Percentiles rank a stretch among this genome's conserved stretches.
These are phyloP conservation scores for Himalopsyche phryganea DNA, from an alignment of 1,140 invertebrate genomes.

Conservation along the genomic window DNA sequence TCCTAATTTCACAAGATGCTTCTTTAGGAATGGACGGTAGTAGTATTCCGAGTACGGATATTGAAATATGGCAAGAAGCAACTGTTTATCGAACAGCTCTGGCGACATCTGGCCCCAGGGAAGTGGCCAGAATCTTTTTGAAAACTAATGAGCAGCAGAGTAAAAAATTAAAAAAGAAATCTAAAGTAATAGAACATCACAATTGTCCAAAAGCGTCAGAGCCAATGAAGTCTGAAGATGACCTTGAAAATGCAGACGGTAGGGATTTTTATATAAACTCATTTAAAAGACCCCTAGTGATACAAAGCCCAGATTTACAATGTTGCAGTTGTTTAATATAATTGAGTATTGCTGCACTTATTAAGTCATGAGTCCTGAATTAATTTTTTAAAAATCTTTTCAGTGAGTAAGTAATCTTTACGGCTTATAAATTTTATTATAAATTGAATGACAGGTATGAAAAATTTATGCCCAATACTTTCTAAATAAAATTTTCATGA, in stretches of 20 bases:
- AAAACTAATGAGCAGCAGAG: constrained; percentile 30
- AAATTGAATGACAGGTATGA: background rate
- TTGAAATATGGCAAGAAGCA: constrained; percentile 71
- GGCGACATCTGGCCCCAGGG: constrained; percentile 52
- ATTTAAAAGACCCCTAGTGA: too few relatives aligned
- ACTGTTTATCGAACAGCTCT: constrained; percentile 65
- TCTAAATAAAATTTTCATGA: too few relatives aligned
- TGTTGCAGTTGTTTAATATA: too few relatives aligned
- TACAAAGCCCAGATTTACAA: too few relatives aligned
- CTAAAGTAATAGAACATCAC: constrained; percentile 22
- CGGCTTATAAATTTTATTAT: background rate
- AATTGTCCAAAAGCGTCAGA: constrained; percentile 32
- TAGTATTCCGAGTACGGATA: constrained; percentile 64
- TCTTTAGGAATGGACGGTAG: constrained; percentile 55
- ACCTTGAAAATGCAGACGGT: constrained; percentile 15
- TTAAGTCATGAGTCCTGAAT: too few relatives aligned
- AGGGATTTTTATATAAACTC: background rate
- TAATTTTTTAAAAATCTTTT: too few relatives aligned
- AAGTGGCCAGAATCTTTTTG: constrained; percentile 38
- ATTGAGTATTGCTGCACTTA: too few relatives aligned
- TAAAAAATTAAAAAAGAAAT: constrained; percentile 20
- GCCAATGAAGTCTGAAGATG: constrained; percentile 12
- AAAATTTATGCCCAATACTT: too few relatives aligned
- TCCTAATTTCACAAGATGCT: constrained; percentile 70
- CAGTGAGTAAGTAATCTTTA: too few relatives aligned